These are phyloP conservation scores for Drosophila falleni DNA, from an alignment of 2,888 invertebrate species.

Conservation along the genomic window DNA sequence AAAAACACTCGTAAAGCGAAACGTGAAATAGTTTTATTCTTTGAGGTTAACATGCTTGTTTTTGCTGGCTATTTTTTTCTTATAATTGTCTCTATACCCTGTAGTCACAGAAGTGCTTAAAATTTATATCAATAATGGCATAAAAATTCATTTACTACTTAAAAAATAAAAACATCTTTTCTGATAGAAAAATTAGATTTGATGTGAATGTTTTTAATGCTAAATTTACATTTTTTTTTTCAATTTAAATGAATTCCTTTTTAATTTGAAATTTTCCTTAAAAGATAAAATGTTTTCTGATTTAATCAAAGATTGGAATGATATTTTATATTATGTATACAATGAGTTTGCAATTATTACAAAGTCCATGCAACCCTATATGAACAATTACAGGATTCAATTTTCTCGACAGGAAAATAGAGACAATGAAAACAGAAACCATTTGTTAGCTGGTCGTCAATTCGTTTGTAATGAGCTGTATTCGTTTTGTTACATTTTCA, in stretches of 20 bases:
- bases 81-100: slow-evolving; percentile 14
- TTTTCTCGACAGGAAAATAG: background rate
- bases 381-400: background rate
- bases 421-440: slow-evolving; percentile 50
- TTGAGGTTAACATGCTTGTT: slow-evolving; percentile 19
- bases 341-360: background rate
- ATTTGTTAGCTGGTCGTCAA: slow-evolving; percentile 60
- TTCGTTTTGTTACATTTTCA: slow-evolving; percentile 6
- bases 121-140: no score
- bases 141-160: background rate
- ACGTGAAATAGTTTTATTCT: slow-evolving; percentile 21
- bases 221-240: no score
- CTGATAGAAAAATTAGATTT: no score
- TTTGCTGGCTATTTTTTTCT: background rate
- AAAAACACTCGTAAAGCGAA: slow-evolving; percentile 60
- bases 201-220: no score
- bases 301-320: no score
- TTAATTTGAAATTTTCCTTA: no score
- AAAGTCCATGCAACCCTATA: background rate
- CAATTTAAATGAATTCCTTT: no score
- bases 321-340: no score
- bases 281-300: no score
- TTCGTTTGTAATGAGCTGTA: slow-evolving; percentile 25
- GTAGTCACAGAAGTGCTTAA: background rate
- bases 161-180: no score